phyloP scores from a whole-genome alignment of 1,140 invertebrate genomes.

The Drosophila hydei region DNA sequence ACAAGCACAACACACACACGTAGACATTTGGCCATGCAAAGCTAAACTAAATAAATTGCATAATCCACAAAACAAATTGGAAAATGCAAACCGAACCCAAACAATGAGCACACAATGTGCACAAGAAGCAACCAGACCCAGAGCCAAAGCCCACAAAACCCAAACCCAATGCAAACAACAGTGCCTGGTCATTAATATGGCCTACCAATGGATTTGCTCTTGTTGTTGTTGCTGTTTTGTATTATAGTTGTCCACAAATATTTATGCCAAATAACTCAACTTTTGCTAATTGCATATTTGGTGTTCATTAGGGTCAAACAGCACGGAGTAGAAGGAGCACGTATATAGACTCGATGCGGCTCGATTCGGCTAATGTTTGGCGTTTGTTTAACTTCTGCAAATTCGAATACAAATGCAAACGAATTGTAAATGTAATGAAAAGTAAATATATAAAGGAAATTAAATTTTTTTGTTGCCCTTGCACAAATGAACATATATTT shows the following conservation, averaged over 20 bases:
- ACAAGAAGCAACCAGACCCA: slow-evolving; percentile 18
- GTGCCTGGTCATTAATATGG: slow-evolving; percentile 43
- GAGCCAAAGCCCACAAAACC: slow-evolving; percentile 1
- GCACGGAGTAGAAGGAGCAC: slow-evolving; percentile 8
- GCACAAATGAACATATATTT: slow-evolving; percentile 10
- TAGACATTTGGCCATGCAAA: slow-evolving; percentile 39
- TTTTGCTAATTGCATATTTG: slow-evolving; percentile 75
- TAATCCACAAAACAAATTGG: slow-evolving; percentile 66
- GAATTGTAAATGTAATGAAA: slow-evolving; percentile 49
- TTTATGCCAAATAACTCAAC: slow-evolving; percentile 72
- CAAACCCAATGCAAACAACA: slow-evolving; percentile 26
- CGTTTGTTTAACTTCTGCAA: slow-evolving; percentile 30
- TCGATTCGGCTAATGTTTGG: slow-evolving; percentile 14
- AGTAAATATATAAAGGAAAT: slow-evolving; percentile 51
- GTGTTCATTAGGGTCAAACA: slow-evolving; percentile 66
- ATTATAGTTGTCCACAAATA: slow-evolving; percentile 60
- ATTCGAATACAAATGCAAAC: slow-evolving; percentile 24
- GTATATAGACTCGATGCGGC: not conserved
- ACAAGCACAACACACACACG: slow-evolving; percentile 11
- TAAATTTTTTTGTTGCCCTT: slow-evolving; percentile 25
- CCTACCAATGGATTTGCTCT: slow-evolving; percentile 32
- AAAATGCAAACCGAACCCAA: slow-evolving; percentile 57
- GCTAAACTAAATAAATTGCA: slow-evolving; percentile 68
- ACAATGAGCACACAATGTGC: slow-evolving; percentile 51
- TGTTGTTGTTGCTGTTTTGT: slow-evolving; percentile 23